Evolutionary conservation across 53 echinoderm and acorn worm genomes (phyloP).

Genomic region (Holothuria leucospilota): DNA sequence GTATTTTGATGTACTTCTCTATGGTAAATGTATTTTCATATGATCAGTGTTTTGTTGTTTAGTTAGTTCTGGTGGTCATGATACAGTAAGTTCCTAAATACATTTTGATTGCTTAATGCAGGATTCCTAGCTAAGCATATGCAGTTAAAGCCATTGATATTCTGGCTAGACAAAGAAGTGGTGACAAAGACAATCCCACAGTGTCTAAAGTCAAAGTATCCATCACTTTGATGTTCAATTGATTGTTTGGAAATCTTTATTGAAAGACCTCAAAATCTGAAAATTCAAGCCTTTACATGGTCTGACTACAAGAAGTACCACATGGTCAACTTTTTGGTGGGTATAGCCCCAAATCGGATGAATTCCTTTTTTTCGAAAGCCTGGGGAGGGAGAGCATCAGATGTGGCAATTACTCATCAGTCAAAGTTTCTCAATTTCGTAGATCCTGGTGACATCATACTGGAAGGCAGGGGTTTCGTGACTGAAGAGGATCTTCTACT

Average conservation of each 20-base stretch:
- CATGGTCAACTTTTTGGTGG: conserved; percentile 67
- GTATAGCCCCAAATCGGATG: conserved; percentile 65
- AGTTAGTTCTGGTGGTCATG: no score
- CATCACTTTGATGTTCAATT: conserved; percentile 51
- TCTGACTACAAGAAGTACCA: conserved; percentile 78
- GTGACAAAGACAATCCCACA: conserved; percentile 18
- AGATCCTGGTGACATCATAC: conserved; percentile 65
- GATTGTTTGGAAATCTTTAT: conserved; percentile 79
- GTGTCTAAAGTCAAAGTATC: conserved; percentile 30
- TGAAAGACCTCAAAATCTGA: conserved; percentile 50
- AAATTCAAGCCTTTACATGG: conserved; percentile 71
- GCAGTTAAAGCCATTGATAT: conserved; percentile 49
- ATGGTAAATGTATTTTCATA: no score
- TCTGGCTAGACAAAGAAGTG: conserved; percentile 46
- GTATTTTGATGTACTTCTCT: no score
- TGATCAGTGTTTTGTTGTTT: no score
- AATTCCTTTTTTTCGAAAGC: conserved; percentile 70
- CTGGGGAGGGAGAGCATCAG: conserved; percentile 76
- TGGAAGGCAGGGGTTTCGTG: conserved; percentile 68
- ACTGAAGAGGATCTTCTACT: conserved; percentile 68
- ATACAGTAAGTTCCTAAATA: no score
- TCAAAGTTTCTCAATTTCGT: conserved; percentile 63
- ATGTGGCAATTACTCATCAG: conserved; percentile 56
- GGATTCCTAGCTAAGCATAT: conserved; percentile 47
- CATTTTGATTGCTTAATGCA: no score